Base-by-base conservation (phyloP, 2,797 vertebrate species). In the Gymnothorax reevesii region DNA sequence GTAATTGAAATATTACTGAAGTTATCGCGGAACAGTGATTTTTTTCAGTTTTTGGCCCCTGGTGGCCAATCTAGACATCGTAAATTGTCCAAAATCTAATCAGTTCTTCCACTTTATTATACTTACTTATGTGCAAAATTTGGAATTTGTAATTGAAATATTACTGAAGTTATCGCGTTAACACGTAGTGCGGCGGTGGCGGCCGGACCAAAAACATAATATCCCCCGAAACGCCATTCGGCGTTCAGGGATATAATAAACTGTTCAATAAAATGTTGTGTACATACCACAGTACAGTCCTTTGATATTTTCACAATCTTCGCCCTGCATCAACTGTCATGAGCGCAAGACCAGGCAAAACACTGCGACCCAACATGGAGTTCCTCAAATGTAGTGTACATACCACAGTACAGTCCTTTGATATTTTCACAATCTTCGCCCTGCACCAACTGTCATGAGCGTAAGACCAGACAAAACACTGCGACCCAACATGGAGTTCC, bases 391-490 rank as follows among this genome's bases (percentile, higher is more conserved):
- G 69, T 80, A 62, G 20, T 85, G 54, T 55, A 15, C 85, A 93
- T 93, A 97, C 97, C 92, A 90, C 93, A 8, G 94, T 94, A 52
- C 93, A 93, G 89, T 95, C 94, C 86, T 94, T 94, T 55, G 93
- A 93, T 88, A 94, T 60, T 86, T 94, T 95, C 91, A 97, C 90
- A 92, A 96, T 94, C 84, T 87, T 91, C 92, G 95, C 96, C 62
- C 91, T 92, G 0, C 95, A 96, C 96, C 95, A 96, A 0, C 73
- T 90, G 64, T 90, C 92, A 64, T 92, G 91, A 8, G 89, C 86
- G 84, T 92, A 91, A 1, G 94, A 96, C 96, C 95, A 95, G 85
- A 96, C 93, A 71, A 95, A 90, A 73, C 95, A 97, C 27, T 94
- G 91, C 8, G 94, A 96, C 86, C 95, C 96, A 88, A 95, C 90